Percentiles rank a stretch among this genome's conserved stretches.
Evolutionary conservation across 2,113 vertebrate species (phyloP).

Genomic region (Sciurus niger): DNA sequence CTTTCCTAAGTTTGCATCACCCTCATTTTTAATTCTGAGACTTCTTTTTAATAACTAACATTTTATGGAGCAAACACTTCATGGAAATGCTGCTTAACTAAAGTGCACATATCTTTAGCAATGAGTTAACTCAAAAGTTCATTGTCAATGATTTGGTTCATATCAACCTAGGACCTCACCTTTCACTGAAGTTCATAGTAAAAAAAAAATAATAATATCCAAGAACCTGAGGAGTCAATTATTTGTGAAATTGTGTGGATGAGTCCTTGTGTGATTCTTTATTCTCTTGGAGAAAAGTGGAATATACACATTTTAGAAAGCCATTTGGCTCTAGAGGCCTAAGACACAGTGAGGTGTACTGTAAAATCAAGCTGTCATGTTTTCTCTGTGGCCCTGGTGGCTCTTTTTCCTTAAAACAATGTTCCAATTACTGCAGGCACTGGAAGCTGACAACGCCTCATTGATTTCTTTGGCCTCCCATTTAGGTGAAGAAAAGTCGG

Average conservation of each 20-base stretch:
- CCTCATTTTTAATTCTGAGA: background rate
- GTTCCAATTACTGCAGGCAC: background rate
- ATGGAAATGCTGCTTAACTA: background rate
- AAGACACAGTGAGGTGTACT: background rate
- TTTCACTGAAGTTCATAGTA: background rate
- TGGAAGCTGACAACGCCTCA: background rate
- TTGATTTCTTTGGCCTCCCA: background rate
- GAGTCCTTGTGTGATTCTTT: slow-evolving; percentile 4
- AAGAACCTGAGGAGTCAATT: background rate
- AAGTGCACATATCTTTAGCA: background rate
- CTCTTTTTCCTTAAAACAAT: no score
- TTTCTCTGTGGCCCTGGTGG: background rate
- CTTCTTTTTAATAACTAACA: background rate
- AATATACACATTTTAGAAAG: background rate
- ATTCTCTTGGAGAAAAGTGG: background rate
- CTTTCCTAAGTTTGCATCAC: background rate
- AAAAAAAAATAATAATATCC: slow-evolving; percentile 50
- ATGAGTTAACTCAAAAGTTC: slow-evolving; percentile 15
- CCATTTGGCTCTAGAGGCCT: background rate
- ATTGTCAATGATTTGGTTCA: slow-evolving; percentile 38
- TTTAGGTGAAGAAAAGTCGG: background rate
- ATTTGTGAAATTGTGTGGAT: background rate
- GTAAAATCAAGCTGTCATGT: background rate
- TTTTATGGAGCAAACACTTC: background rate
- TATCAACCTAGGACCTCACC: background rate